Evolutionary conservation across 2,888 invertebrate species (phyloP).

Genomic region (Stratiomys singularior): DNA sequence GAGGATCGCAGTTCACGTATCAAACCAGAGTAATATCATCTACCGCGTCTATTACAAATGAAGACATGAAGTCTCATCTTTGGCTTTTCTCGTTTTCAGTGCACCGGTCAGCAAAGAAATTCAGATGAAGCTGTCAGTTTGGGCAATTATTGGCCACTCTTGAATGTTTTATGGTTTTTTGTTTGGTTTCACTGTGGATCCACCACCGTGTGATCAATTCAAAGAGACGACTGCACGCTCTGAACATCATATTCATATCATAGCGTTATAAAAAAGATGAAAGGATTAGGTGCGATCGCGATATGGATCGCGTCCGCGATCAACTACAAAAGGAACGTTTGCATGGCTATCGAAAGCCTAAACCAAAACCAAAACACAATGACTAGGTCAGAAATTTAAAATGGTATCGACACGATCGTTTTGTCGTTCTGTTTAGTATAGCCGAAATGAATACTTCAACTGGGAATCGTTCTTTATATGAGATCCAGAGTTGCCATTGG

Average conservation of each 20-base stretch:
- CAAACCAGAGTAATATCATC: slow-evolving; percentile 1
- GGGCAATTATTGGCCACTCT: slow-evolving; percentile 44
- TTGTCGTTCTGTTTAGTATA: neutral
- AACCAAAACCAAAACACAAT: slow-evolving; percentile 40
- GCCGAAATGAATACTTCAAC: neutral
- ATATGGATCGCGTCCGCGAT: slow-evolving; percentile 35
- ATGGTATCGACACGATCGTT: slow-evolving; percentile 42
- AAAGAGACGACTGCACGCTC: slow-evolving; percentile 25
- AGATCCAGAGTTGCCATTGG: too few relatives aligned
- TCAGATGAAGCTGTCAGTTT: slow-evolving; percentile 41
- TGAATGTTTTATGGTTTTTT: slow-evolving; percentile 26
- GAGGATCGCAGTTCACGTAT: slow-evolving; percentile 34
- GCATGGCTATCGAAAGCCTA: slow-evolving; percentile 36
- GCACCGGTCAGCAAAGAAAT: slow-evolving; percentile 32
- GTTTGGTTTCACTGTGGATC: slow-evolving; percentile 31
- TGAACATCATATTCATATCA: slow-evolving; percentile 39
- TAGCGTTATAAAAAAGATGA: slow-evolving; percentile 32
- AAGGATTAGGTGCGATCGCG: slow-evolving; percentile 41
- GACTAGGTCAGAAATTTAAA: slow-evolving; percentile 38
- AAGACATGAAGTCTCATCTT: slow-evolving; percentile 44
- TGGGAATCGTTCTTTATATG: too few relatives aligned
- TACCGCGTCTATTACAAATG: slow-evolving; percentile 44
- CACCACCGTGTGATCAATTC: slow-evolving; percentile 36
- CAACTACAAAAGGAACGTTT: slow-evolving; percentile 28
- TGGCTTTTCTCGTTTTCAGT: neutral